Evolutionary conservation across 30 jellyfish, hydroid and myxozoan genomes (phyloP), one percentile per base, ranked within the genome.

Genomic region (Pelagia noctiluca): DNA sequence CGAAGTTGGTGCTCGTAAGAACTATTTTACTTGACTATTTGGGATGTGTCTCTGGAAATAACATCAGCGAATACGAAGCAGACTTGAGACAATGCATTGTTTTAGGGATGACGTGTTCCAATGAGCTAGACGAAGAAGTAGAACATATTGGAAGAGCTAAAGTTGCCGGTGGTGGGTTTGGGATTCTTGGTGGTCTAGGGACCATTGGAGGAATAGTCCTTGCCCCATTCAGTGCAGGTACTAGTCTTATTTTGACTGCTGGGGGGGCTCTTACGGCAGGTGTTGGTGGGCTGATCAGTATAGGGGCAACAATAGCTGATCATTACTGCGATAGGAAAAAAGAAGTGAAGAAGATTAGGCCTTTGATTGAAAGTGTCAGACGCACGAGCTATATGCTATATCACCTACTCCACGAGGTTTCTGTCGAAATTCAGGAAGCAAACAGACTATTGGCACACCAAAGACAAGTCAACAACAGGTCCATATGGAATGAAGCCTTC

Each of bases 181-280:
- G 60, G 18, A 75, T 75, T 0, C 77, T 35, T 75, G 87, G 87
- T 48, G 76, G 87, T 21, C 25, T 63, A 18, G 63, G 35, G 22
- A 7, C 76, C 5, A 1, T 75, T 3, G 32, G 25, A 1, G 87
- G 87, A 60, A 3, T 75, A 2, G 32, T 33, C 46, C 19, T 75
- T 25, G 87, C 87, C 78, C 78, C 61, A 28, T 50, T 50, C 34
- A 48, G 77, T 2, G 87, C 76, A 2, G 87, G 87, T 25, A 35
- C 37, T 47, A 75, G 87, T 31, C 79, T 75, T 10, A 57, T 13
- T 1, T 30, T 75, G 87, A 75, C 87, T 16, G 87, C 4, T 19
- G 79, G 79, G 1, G 87, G 76, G 11, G 87, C 87, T 49, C n/a
- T 33, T 7, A 35, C 50, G 2, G 87, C 87, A 23, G 78, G 87